These are phyloP conservation scores for Habroteleia sp. DNA, from an alignment of 2,888 invertebrate genomes.

Conservation along the genomic window DNA sequence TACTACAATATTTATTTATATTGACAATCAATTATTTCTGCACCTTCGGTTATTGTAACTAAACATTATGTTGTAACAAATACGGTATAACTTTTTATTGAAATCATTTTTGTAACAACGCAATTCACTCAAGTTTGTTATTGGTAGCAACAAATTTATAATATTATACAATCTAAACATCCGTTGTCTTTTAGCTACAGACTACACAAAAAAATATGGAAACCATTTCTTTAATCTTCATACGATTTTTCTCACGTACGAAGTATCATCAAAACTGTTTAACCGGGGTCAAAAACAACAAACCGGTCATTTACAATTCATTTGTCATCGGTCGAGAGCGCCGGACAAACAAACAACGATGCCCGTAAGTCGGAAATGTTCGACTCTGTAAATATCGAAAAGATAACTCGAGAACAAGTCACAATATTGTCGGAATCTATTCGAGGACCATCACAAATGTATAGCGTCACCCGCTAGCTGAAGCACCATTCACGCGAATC, in stretches of 20 bases:
- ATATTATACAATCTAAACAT: no score
- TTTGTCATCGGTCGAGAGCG: slow-evolving; percentile 13
- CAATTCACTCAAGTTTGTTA: no score
- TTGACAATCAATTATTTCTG: no score
- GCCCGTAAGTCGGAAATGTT: slow-evolving; percentile 6
- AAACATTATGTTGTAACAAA: no score
- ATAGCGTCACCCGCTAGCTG: slow-evolving; percentile 40
- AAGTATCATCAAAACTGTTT: not conserved
- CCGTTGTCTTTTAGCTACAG: no score
- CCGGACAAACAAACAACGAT: slow-evolving; percentile 12
- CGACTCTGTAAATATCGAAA: slow-evolving; percentile 21
- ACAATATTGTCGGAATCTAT: slow-evolving; percentile 46
- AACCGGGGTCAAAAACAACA: slow-evolving; percentile 6
- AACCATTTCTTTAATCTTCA: no score
- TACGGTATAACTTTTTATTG: no score
- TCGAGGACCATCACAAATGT: slow-evolving; percentile 49
- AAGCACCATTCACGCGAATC: slow-evolving; percentile 37
- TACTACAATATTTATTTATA: no score
- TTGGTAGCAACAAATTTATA: no score
- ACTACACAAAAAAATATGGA: no score
- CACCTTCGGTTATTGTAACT: no score
- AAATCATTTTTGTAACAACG: no score
- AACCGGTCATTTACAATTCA: slow-evolving; percentile 28
- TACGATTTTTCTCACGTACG: not conserved
- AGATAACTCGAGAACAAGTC: slow-evolving; percentile 38